Percentiles rank a stretch among this genome's conserved stretches.
phyloP scores from a whole-genome alignment of 1,140 invertebrate genomes.

The Pteromalus puparum region DNA sequence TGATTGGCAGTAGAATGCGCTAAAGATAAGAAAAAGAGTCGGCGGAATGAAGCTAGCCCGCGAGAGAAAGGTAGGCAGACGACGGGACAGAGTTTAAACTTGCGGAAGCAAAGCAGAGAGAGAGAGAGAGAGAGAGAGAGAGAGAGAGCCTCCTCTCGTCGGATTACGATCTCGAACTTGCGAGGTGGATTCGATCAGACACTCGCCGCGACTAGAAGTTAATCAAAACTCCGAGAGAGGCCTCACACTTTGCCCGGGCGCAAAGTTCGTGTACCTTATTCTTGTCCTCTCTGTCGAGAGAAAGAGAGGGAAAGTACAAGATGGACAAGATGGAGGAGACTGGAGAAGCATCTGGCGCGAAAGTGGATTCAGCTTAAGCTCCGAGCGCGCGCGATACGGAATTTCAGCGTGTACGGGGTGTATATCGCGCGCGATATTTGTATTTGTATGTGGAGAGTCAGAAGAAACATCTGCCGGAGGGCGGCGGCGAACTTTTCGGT shows the following conservation, averaged over 20 bases:
- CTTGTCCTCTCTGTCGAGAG: constrained; percentile 56
- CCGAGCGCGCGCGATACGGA: neutral
- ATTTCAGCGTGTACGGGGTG: constrained; percentile 10
- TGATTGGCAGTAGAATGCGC: constrained; percentile 40
- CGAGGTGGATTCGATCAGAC: constrained; percentile 61
- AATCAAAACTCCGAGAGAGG: constrained; percentile 66
- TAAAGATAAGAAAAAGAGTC: constrained; percentile 12
- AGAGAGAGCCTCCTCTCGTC: neutral
- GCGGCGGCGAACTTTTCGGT: constrained; percentile 26
- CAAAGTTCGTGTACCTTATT: constrained; percentile 58
- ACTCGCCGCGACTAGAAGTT: constrained; percentile 64
- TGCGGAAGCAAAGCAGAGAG: neutral
- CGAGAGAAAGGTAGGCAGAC: neutral
- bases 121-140: neutral
- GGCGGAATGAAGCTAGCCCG: neutral
- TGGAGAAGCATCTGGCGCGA: constrained; percentile 60
- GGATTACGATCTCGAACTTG: constrained; percentile 54
- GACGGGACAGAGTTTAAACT: neutral
- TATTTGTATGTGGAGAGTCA: neutral
- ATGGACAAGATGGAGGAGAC: constrained; percentile 53
- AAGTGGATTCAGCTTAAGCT: constrained; percentile 55
- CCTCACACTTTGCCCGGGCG: constrained; percentile 42
- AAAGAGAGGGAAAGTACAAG: constrained; percentile 50
- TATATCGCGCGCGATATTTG: neutral
- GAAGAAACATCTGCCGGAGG: constrained; percentile 37